Conservation (phyloP, 2,113 vertebrate genomes). For the Oryzias melastigma region DNA sequence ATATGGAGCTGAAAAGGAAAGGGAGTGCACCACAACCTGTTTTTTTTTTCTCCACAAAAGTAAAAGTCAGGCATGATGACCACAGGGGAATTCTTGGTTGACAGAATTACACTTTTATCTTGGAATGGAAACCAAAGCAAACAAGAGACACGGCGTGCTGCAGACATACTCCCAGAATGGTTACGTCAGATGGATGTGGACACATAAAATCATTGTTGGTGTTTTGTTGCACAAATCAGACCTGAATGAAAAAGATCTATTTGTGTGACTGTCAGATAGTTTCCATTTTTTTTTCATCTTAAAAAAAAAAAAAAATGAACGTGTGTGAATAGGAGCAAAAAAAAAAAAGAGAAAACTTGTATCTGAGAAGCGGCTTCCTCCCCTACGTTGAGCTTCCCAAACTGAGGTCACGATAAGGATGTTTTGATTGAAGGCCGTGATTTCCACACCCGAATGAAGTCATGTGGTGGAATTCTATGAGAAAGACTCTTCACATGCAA, state of each 20-base stretch:
- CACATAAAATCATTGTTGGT: slow-evolving; percentile 21
- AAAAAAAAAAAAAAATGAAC: neutral
- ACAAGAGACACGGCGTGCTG: slow-evolving; percentile 34
- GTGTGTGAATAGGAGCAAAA: neutral
- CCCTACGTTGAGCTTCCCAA: slow-evolving; percentile 48
- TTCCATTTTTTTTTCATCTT: slow-evolving; percentile 32
- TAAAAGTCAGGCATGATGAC: slow-evolving; percentile 20
- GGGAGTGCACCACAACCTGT: neutral
- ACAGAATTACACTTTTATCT: slow-evolving; percentile 39
- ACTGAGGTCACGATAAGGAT: slow-evolving; percentile 69
- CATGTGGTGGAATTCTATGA: slow-evolving; percentile 62
- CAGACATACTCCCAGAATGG: slow-evolving; percentile 28
- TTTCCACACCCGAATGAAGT: slow-evolving; percentile 72
- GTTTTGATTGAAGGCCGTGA: slow-evolving; percentile 64
- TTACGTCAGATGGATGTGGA: slow-evolving; percentile 27
- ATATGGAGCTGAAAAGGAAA: neutral
- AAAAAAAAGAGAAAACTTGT: slow-evolving; percentile 36
- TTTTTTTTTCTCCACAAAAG: neutral
- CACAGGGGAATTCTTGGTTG: neutral
- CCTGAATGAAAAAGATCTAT: slow-evolving; percentile 7
- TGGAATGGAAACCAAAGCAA: slow-evolving; percentile 56
- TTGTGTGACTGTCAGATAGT: slow-evolving; percentile 49
- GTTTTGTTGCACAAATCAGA: slow-evolving; percentile 29
- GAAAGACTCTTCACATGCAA: slow-evolving; percentile 55
- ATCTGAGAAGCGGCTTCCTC: slow-evolving; percentile 47